phyloP scores from a whole-genome alignment of 2,113 vertebrate species.

The Leucopternis melanops region DNA sequence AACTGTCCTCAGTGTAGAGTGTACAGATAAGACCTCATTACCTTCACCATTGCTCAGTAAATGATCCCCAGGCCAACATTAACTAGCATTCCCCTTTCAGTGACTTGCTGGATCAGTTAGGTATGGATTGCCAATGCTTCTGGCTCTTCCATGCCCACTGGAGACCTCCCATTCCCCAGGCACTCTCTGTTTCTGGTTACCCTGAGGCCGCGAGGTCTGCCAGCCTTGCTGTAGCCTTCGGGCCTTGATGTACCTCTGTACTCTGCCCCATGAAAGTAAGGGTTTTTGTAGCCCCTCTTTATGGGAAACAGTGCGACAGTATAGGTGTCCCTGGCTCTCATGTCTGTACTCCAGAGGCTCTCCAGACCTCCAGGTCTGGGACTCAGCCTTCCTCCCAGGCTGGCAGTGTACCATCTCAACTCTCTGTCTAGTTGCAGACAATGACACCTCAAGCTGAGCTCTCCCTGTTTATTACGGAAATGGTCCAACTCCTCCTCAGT shows the following conservation, averaged over 20 bases:
- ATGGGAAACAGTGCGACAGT: neutral
- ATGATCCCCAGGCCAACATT: neutral
- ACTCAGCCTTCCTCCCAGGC: neutral
- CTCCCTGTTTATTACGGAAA: neutral
- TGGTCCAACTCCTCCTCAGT: neutral
- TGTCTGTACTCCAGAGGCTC: neutral
- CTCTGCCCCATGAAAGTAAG: neutral
- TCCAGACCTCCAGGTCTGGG: neutral
- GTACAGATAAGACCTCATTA: neutral
- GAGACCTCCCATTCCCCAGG: neutral
- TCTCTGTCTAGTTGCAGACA: no score
- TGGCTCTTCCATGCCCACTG: neutral
- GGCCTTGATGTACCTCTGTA: neutral
- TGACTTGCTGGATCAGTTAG: neutral
- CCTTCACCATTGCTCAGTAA: neutral
- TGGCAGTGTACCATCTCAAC: neutral
- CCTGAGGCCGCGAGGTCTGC: neutral
- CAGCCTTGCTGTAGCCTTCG: neutral
- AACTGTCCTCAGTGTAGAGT: neutral
- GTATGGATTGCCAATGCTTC: neutral
- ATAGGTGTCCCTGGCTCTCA: neutral
- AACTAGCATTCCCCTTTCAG: neutral
- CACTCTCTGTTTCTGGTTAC: neutral
- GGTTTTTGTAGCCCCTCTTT: neutral
- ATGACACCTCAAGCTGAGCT: neutral